Base-by-base conservation (phyloP, 2,888 invertebrate genomes). In the Anodontia alba region DNA sequence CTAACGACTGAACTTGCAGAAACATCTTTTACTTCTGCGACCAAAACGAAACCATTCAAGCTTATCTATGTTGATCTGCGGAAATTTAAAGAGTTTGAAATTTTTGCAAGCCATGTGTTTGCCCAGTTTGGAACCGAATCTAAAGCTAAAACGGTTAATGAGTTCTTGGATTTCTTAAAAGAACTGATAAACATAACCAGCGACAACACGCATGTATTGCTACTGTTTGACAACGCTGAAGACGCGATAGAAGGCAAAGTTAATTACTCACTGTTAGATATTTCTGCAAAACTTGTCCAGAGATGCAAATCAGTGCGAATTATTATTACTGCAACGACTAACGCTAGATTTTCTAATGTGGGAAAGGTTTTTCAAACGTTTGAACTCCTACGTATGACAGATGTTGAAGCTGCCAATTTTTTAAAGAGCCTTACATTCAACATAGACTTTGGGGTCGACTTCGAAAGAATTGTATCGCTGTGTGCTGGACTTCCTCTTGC, bases 401-500 rank as follows among this genome's bases (percentile, higher is more conserved):
- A 49, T 8, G 68, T 57, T 3, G 82, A 81, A 29, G 76, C 80
- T 12, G 36, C 23, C 10, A 76, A 79, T 15, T 49, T 87, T n/a
- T 46, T 84, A 12, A 46, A 67, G 20, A 66, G 26, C 1, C 42
- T 76, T 12, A 74, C 75, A 12, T 73, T 73, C 1, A 31, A 57
- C n/a, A 74, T 83, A 23, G 66, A 78, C 3, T 81, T 79, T 69
- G 79, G 69, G 17, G 68, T 57, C 0, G 36, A 73, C 33, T 31
- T 80, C 2, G 67, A 75, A n/a, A 42, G 68, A 31, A 87, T 87
- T 42, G 79, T 83, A 15, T 42, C 70, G 5, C 73, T 77, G 0
- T 84, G 84, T 69, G 78, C 73, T 17, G 83, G 87, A 12, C 71
- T 87, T 46, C 86, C 87, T 29, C 71, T 84, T 26, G 87, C 84